phyloP scores from a whole-genome alignment of 1,140 invertebrate genomes.

The Pseudomyrmex dendroicus region DNA sequence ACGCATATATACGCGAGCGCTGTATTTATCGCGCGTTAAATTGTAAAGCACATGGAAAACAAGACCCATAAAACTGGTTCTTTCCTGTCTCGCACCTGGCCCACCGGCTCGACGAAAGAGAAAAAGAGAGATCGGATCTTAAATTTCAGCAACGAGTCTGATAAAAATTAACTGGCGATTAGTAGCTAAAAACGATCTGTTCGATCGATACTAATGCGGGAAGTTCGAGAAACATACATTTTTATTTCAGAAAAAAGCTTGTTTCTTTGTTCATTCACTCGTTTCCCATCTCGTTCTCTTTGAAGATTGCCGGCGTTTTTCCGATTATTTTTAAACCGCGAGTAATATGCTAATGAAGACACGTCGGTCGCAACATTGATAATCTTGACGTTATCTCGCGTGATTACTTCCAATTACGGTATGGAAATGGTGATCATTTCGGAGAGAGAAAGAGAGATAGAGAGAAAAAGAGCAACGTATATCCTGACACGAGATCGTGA shows the following conservation, averaged over 20 bases:
- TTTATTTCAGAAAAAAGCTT: too few species aligned
- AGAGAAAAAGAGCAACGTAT: constrained; percentile 16
- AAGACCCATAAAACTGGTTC: constrained; percentile 58
- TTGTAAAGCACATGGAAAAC: constrained; percentile 70
- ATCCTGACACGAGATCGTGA: constrained; percentile 60
- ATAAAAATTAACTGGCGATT: constrained; percentile 72
- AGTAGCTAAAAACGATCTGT: constrained; percentile 65
- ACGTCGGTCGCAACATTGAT: constrained; percentile 62
- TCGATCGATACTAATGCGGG: constrained; percentile 23
- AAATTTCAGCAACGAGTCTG: constrained; percentile 62
- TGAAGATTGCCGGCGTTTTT: constrained; percentile 14
- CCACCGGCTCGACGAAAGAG: constrained; percentile 43
- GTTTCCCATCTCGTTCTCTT: too few species aligned
- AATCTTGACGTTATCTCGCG: constrained; percentile 69
- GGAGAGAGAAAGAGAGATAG: too few species aligned
- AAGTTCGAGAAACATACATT: neutral
- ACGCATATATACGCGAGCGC: constrained; percentile 26
- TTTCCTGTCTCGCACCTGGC: constrained; percentile 73
- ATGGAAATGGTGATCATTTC: constrained; percentile 64
- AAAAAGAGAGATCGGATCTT: constrained; percentile 67
- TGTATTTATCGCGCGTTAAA: constrained; percentile 73
- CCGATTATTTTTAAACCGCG: constrained; percentile 1
- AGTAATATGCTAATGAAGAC: constrained; percentile 67
- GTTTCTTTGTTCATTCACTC: too few species aligned
- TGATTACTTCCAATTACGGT: constrained; percentile 72